Percentiles rank a stretch among this genome's conserved stretches.
phyloP scores from a whole-genome alignment of 2,797 vertebrate genomes.

The Diplodus sargus region DNA sequence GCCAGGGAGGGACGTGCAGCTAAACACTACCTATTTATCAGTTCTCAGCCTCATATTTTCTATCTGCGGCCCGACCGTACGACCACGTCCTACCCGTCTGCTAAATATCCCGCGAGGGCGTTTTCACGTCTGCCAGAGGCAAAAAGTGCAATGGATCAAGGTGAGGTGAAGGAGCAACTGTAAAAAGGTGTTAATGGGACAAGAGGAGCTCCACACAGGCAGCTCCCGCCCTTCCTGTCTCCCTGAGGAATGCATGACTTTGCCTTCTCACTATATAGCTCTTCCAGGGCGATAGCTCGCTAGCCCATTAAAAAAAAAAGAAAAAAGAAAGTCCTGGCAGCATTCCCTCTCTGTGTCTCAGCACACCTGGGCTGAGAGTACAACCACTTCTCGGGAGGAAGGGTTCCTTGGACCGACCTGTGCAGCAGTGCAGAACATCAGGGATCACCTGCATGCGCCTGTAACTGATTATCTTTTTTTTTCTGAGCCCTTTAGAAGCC shows the following conservation, averaged over 20 bases:
- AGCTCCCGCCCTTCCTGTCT: constrained; percentile 61
- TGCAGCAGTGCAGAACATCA: constrained; percentile 63
- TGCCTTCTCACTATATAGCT: constrained; percentile 41
- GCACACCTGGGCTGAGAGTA: constrained; percentile 78
- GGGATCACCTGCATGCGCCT: constrained; percentile 51
- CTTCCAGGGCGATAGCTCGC: constrained; percentile 29
- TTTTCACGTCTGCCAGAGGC: constrained; percentile 46
- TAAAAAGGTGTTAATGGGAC: constrained; percentile 73
- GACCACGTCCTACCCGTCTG: not conserved
- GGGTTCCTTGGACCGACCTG: constrained; percentile 46
- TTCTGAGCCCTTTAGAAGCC: constrained; percentile 11
- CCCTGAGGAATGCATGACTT: constrained; percentile 69
- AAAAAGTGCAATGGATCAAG: constrained; percentile 39
- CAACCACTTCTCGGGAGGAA: constrained; percentile 46
- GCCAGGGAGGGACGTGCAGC: constrained; percentile 50
- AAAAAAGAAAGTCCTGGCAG: constrained; percentile 55
- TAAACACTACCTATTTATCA: constrained; percentile 52
- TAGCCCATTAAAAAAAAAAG: constrained; percentile 51
- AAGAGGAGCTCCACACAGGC: constrained; percentile 48
- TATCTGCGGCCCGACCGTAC: not conserved
- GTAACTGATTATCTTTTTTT: constrained; percentile 37
- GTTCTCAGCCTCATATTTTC: constrained; percentile 30
- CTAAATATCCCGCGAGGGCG: constrained; percentile 6
- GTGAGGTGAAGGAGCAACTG: constrained; percentile 57
- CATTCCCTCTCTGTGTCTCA: constrained; percentile 56